Evolutionary conservation across 2,113 vertebrate genomes (phyloP).

Genomic region (Morone saxatilis): DNA sequence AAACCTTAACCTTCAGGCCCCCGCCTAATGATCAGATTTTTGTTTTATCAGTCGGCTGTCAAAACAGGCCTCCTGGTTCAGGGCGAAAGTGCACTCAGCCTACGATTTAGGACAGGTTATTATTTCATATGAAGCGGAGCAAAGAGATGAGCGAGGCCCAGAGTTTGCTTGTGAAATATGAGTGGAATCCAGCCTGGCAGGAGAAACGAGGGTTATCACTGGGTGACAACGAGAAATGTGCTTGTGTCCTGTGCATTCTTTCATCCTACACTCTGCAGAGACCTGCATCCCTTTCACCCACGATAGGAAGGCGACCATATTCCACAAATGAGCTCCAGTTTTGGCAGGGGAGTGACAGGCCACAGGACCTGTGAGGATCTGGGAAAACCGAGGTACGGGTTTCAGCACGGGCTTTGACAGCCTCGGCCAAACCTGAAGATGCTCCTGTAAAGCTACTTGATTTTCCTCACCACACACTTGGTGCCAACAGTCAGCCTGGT

Average conservation of each 20-base stretch:
- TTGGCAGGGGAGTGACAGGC: conserved; percentile 74
- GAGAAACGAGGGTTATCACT: conserved; percentile 56
- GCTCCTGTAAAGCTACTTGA: conserved; percentile 43
- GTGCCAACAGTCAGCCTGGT: conserved; percentile 45
- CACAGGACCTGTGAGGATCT: conserved; percentile 44
- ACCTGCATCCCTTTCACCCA: conserved; percentile 32
- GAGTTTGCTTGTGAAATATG: conserved; percentile 79
- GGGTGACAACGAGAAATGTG: conserved; percentile 59
- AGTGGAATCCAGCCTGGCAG: conserved; percentile 73
- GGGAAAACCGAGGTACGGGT: conserved; percentile 37
- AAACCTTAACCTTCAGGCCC: conserved; percentile 13
- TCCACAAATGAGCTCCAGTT: conserved; percentile 76
- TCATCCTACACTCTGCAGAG: conserved; percentile 55
- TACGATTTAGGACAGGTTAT: conserved; percentile 49
- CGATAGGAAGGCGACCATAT: conserved; percentile 45
- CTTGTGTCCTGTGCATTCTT: conserved; percentile 51
- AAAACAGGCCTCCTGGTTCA: conserved; percentile 23
- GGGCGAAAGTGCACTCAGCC: conserved; percentile 14
- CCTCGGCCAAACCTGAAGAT: conserved; percentile 55
- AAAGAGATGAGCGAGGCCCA: conserved; percentile 28
- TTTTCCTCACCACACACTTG: neutral
- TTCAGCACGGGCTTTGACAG: conserved; percentile 38
- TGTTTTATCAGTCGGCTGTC: conserved; percentile 2
- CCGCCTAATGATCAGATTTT: neutral
- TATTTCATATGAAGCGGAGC: conserved; percentile 54